Percentiles rank a stretch among this genome's conserved stretches.
phyloP scores from a whole-genome alignment of 1,140 invertebrate species.

The Leptestheria dahalacensis region DNA sequence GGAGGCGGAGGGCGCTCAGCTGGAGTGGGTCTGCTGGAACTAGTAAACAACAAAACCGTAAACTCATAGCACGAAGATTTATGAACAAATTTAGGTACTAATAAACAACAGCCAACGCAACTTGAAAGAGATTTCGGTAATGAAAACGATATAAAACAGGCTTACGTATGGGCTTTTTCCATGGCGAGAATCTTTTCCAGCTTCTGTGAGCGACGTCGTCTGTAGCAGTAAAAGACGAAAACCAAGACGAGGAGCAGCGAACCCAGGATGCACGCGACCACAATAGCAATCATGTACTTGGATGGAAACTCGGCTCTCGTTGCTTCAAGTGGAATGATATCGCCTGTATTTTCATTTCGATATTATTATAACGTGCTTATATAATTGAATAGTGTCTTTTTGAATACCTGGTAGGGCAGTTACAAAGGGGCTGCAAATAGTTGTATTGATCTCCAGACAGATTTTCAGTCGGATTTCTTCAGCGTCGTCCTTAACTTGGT shows the following conservation, averaged over 20 bases:
- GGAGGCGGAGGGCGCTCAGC: conserved; percentile 66
- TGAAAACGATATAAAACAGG: conserved; percentile 7
- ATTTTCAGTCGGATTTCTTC: conserved; percentile 2
- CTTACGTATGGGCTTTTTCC: conserved; percentile 42
- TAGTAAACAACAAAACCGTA: conserved; percentile 17
- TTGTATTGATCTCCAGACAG: conserved; percentile 10
- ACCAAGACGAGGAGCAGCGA: conserved; percentile 59
- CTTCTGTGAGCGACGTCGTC: conserved; percentile 57
- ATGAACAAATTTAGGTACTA: no score
- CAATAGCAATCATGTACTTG: conserved; percentile 61
- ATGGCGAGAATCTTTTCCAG: conserved; percentile 72
- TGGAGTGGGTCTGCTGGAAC: conserved; percentile 51
- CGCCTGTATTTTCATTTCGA: neutral
- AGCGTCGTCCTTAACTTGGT: conserved; percentile 8
- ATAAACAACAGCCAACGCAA: no score
- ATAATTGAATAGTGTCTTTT: no score
- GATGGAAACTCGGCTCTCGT: conserved; percentile 36
- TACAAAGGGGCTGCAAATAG: conserved; percentile 8
- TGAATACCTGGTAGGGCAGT: conserved; percentile 4
- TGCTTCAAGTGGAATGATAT: neutral
- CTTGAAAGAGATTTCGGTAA: neutral
- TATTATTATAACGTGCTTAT: neutral
- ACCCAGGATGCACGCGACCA: conserved; percentile 64
- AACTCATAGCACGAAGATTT: no score
- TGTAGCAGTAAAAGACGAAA: conserved; percentile 62